A percentile compares a stretch with the other conserved stretches of the same genome.
Conservation (phyloP, 2,888 invertebrate genomes). For the Magallana nippona region DNA sequence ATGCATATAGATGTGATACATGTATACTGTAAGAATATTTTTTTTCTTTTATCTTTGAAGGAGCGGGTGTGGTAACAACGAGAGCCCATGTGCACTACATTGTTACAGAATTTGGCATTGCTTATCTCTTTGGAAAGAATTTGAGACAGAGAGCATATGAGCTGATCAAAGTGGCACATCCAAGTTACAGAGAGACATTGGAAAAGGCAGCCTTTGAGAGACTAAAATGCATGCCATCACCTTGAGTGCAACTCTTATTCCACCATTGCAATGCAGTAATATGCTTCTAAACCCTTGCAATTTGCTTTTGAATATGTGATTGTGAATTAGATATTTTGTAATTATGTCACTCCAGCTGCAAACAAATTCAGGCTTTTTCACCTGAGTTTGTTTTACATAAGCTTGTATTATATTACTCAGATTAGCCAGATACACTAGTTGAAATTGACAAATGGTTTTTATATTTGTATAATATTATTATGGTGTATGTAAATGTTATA, state of each 20-base stretch:
- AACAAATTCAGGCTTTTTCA: no score
- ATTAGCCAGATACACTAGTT: no score
- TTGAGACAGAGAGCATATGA: constrained; percentile 93
- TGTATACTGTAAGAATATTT: neutral
- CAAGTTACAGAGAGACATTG: constrained; percentile 87
- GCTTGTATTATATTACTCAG: no score
- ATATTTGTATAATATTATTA: no score
- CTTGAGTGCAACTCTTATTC: constrained; percentile 49
- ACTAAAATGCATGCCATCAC: constrained; percentile 81
- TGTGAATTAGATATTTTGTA: no score
- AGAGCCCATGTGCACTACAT: constrained; percentile 95
- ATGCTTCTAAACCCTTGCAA: neutral
- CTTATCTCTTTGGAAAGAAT: constrained; percentile 92
- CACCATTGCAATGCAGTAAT: neutral
- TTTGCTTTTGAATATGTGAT: neutral
- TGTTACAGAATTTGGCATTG: constrained; percentile 95
- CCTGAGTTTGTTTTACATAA: no score
- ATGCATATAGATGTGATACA: no score
- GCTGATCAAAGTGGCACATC: constrained; percentile 93
- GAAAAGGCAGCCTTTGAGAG: constrained; percentile 93
- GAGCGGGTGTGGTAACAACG: constrained; percentile 94
- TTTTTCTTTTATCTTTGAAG: constrained; percentile 81
- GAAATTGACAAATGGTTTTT: no score
- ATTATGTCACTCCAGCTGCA: no score
- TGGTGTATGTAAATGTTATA: no score